These are phyloP conservation scores for Magallana angulata DNA, from an alignment of 1,140 invertebrate genomes.

Conservation along the genomic window DNA sequence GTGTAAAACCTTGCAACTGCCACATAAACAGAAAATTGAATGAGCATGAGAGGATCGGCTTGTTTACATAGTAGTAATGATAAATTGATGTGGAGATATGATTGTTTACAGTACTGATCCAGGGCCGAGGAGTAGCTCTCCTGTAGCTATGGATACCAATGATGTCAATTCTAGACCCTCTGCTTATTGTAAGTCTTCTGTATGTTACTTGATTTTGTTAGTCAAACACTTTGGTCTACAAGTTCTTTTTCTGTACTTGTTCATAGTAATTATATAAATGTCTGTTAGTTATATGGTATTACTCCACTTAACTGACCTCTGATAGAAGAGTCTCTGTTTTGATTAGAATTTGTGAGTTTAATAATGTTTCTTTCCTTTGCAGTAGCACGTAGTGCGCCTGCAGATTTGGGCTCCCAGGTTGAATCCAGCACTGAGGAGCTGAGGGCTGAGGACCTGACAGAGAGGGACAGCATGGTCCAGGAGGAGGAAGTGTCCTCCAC, in stretches of 20 bases:
- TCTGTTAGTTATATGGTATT: too few species aligned
- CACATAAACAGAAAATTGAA: too few species aligned
- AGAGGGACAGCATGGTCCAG: constrained; percentile 40
- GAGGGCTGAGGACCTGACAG: constrained; percentile 12
- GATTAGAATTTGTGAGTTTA: not conserved
- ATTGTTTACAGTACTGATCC: constrained; percentile 56
- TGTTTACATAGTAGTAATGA: too few species aligned
- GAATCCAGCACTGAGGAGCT: constrained; percentile 16
- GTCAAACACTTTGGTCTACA: not conserved
- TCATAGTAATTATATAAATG: not conserved
- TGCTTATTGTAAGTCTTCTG: constrained; percentile 70
- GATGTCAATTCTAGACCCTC: constrained; percentile 71
- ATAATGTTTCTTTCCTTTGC: not conserved
- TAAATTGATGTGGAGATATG: too few species aligned
- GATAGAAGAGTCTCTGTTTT: not conserved
- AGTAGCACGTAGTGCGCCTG: constrained; percentile 49
- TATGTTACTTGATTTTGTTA: not conserved
- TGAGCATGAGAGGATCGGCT: too few species aligned
- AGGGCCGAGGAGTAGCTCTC: constrained; percentile 77
- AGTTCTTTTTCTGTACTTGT: not conserved
- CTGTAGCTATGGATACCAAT: constrained; percentile 77
- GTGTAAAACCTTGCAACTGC: too few species aligned
- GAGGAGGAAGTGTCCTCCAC: constrained; percentile 40
- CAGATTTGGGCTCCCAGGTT: constrained; percentile 43
- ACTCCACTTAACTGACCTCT: too few species aligned